Evolutionary conservation across 2,888 invertebrate genomes (phyloP), one percentile per base, ranked within the genome.

Genomic region (Heliconius sara): DNA sequence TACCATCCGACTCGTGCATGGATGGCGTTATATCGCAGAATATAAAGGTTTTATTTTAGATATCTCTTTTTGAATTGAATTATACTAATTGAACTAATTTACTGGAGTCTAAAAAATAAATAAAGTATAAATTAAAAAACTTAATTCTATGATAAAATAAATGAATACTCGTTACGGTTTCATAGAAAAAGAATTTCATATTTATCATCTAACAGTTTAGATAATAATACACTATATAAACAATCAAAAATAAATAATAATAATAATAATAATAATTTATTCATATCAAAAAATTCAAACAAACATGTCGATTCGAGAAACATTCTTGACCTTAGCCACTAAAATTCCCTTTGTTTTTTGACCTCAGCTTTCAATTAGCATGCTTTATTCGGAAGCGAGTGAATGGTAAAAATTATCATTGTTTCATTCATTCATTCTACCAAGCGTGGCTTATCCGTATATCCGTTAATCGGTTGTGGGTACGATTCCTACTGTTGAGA

Each of bases 1-100:
- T 83, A 82, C 82, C 89, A 92, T 93, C 93, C 93, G 91, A 84
- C 74, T 80, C 70, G 71, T 73, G 72, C 34, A 34, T 57, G 10
- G 52, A 34, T 57, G 10, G 52, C n/a, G 72, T 34, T 73, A 30
- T 60, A 34, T 39, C 16, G 34, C 34, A 13, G 73, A 73, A 60
- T 73, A 60, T 73, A 73, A 60, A 73, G 39, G n/a, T 34, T 60
- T 52, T 30, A 70, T 47, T 43, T 70, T 70, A 70, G 19, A 70
- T 25, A 68, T 39, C 30, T 67, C 47, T 52, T 71, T 71, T 25
- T 25, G 27, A 47, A 60, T 60, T 60, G n/a, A n/a, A 57, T 19
- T 22, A 22, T 9, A 57, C 16, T 47, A 1, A 47, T 47, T 16
- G 22, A 22, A 57, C 22, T 22, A 22, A 57, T 9, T 57, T 57